Conservation (phyloP, 2,888 invertebrate genomes). For the Drosophila paramelanica region DNA sequence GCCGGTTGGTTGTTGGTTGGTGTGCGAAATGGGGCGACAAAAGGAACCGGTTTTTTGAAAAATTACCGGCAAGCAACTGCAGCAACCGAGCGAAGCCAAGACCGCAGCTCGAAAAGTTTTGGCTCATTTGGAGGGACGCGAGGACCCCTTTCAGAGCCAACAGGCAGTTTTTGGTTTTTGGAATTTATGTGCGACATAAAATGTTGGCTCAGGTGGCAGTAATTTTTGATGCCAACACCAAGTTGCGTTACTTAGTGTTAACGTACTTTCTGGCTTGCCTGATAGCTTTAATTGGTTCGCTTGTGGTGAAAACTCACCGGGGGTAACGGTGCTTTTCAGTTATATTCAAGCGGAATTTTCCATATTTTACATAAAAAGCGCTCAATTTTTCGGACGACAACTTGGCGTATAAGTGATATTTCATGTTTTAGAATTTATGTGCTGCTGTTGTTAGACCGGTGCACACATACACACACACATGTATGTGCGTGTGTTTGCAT, state of each 20-base stretch:
- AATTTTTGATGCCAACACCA: constrained; percentile 56
- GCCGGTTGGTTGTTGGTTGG: constrained; percentile 13
- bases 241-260: constrained; percentile 32
- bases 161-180: constrained; percentile 30
- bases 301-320: constrained; percentile 32
- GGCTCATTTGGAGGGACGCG: constrained; percentile 50
- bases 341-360: constrained; percentile 4
- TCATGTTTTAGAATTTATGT: constrained; percentile 59
- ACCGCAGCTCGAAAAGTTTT: constrained; percentile 56
- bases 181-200: constrained; percentile 74
- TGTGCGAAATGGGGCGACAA: constrained; percentile 34
- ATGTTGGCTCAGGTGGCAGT: constrained; percentile 72
- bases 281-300: constrained; percentile 64
- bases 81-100: constrained; percentile 25
- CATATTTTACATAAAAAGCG: constrained; percentile 22
- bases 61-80: constrained; percentile 51
- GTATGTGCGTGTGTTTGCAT: constrained; percentile 23
- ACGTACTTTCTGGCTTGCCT: constrained; percentile 32
- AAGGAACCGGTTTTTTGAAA: constrained; percentile 48
- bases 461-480: neutral
- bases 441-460: constrained; percentile 16
- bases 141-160: constrained; percentile 40
- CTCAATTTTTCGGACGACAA: constrained; percentile 25
- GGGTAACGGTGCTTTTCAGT: neutral
- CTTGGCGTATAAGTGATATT: constrained; percentile 76